Evolutionary conservation across 1,140 invertebrate species (phyloP).

Genomic region (Metaphire vulgaris): DNA sequence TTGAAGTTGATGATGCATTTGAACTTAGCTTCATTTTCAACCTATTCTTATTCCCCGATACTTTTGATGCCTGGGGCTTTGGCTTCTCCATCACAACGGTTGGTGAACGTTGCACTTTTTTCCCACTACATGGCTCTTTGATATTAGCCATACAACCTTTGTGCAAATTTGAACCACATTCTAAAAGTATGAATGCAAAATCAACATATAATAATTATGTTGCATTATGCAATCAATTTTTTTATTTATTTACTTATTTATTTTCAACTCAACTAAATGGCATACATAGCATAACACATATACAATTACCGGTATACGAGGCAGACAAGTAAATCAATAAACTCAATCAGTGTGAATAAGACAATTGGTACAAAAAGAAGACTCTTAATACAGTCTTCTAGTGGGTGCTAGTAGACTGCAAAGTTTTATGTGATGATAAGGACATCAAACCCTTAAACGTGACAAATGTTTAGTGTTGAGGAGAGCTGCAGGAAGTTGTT

Average conservation of each 20-base stretch:
- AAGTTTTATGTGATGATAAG: too few species aligned
- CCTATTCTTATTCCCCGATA: too few species aligned
- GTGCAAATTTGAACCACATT: not conserved
- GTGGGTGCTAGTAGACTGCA: too few species aligned
- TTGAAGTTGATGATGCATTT: too few species aligned
- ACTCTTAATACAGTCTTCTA: too few species aligned
- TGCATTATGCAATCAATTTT: not conserved
- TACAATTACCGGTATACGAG: not conserved
- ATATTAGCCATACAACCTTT: not conserved
- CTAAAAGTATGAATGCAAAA: not conserved
- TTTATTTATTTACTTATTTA: not conserved
- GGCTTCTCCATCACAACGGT: not conserved
- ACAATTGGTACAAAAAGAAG: too few species aligned
- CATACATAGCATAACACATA: not conserved
- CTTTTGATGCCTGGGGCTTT: not conserved
- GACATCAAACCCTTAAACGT: too few species aligned
- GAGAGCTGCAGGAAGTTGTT: too few species aligned
- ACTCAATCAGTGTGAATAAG: too few species aligned
- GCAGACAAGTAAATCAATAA: not conserved
- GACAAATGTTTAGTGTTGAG: too few species aligned
- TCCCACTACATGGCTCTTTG: not conserved
- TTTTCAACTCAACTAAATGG: not conserved
- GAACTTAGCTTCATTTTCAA: too few species aligned
- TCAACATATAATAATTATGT: not conserved
- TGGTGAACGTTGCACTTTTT: not conserved